phyloP scores from a whole-genome alignment of 2,888 invertebrate species.

The Sacculina carcini region DNA sequence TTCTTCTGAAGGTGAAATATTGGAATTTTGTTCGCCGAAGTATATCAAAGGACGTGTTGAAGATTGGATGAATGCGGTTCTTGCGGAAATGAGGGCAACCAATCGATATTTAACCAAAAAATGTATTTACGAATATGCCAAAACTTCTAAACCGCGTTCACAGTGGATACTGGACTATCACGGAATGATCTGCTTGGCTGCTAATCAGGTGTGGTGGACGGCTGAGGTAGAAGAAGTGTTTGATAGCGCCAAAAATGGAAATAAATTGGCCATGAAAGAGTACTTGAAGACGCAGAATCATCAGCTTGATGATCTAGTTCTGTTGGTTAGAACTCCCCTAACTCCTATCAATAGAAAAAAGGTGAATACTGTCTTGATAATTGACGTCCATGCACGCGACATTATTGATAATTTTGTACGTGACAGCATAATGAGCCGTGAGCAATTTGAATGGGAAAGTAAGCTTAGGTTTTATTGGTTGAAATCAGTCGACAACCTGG shows the following conservation, averaged over 20 bases:
- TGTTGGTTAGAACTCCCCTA: conserved; percentile 38
- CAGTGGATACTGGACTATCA: conserved; percentile 73
- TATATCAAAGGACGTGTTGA: conserved; percentile 56
- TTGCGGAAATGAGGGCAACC: conserved; percentile 54
- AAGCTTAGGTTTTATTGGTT: conserved; percentile 79
- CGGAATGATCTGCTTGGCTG: conserved; percentile 59
- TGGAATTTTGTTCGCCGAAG: conserved; percentile 35
- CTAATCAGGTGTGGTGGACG: conserved; percentile 86
- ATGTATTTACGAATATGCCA: conserved; percentile 61
- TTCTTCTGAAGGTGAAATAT: conserved; percentile 57
- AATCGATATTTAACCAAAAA: conserved; percentile 63
- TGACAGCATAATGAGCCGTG: conserved; percentile 50
- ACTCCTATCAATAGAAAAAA: conserved; percentile 55
- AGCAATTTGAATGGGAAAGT: conserved; percentile 82
- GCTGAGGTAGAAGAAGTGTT: conserved; percentile 81
- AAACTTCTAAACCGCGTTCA: conserved; percentile 34
- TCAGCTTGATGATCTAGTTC: conserved; percentile 57
- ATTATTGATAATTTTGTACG: conserved; percentile 29
- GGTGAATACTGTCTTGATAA: conserved; percentile 62
- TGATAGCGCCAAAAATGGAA: conserved; percentile 30
- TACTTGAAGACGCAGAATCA: conserved; percentile 49
- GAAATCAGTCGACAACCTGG: conserved; percentile 46
- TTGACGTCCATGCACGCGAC: conserved; percentile 57
- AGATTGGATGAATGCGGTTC: conserved; percentile 68
- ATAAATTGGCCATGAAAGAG: conserved; percentile 70